Percentiles rank a stretch among this genome's conserved stretches.
phyloP scores from a whole-genome alignment of 2,888 invertebrate species.

The Spialia ferax region DNA sequence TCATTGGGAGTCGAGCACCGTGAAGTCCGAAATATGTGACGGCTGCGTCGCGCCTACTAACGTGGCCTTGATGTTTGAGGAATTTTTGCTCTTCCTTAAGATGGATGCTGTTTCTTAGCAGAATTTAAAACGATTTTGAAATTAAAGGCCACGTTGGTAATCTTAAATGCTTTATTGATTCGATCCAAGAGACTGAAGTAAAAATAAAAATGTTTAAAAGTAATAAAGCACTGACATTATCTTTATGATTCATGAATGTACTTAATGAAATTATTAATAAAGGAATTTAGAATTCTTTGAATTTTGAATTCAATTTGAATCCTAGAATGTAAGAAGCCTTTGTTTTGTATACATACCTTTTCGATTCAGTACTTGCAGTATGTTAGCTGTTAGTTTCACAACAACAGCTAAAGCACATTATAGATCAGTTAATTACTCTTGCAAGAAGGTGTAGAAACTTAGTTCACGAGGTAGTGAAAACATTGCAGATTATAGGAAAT shows the following conservation, averaged over 20 bases:
- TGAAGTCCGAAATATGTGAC: constrained; percentile 61
- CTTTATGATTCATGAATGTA: background rate
- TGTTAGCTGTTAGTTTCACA: constrained; percentile 31
- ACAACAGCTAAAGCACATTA: constrained; percentile 27
- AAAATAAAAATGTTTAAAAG: background rate
- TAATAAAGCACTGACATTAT: background rate
- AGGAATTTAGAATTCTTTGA: background rate
- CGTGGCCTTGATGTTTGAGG: constrained; percentile 35
- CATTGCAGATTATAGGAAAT: constrained; percentile 48
- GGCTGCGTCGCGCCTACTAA: constrained; percentile 47
- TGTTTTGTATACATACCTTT: too few relatives aligned
- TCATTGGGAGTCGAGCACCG: constrained; percentile 59
- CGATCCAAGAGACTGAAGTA: background rate
- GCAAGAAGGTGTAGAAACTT: constrained; percentile 34
- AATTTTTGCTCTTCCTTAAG: constrained; percentile 11
- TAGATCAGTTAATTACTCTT: constrained; percentile 25
- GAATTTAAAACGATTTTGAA: background rate
- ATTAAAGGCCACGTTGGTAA: background rate
- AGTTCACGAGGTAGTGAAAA: constrained; percentile 35
- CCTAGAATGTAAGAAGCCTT: too few relatives aligned
- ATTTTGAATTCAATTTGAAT: too few relatives aligned
- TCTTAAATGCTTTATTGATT: background rate
- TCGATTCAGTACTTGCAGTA: constrained; percentile 24
- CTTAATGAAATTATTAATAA: background rate
- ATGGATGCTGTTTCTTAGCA: background rate